These are phyloP conservation scores for Spodoptera picta DNA, from an alignment of 2,888 invertebrate species.

Conservation along the genomic window DNA sequence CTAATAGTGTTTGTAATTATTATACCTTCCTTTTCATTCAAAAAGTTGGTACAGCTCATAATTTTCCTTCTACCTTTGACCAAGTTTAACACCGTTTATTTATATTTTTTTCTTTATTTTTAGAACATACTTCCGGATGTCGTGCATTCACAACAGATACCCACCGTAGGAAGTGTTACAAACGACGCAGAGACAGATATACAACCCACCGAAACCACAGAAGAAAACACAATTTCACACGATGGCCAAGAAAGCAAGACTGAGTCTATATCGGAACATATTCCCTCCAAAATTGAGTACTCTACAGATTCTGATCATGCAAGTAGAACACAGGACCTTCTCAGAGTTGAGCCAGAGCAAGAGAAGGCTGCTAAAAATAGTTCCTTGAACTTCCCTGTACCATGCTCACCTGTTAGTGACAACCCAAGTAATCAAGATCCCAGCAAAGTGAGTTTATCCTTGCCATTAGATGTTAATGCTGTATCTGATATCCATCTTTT, in stretches of 20 bases:
- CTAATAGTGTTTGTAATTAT: constrained; percentile 2
- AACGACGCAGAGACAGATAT: constrained; percentile 65
- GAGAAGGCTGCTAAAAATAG: constrained; percentile 65
- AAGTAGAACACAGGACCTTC: constrained; percentile 59
- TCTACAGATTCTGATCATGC: constrained; percentile 73
- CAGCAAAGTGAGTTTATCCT: constrained; percentile 74
- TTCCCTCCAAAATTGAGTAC: constrained; percentile 78
- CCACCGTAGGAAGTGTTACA: constrained; percentile 70
- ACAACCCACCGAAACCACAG: constrained; percentile 62
- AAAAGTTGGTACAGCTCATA: constrained; percentile 32
- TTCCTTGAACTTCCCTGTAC: constrained; percentile 64
- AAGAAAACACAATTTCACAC: constrained; percentile 56
- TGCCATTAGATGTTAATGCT: constrained; percentile 74
- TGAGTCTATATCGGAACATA: constrained; percentile 83
- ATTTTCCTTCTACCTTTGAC: constrained; percentile 37
- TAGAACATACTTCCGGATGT: constrained; percentile 88
- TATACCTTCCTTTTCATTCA: constrained; percentile 38
- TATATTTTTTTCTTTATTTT: constrained; percentile 84
- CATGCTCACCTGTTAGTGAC: constrained; percentile 66
- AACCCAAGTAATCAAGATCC: constrained; percentile 69
- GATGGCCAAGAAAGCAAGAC: constrained; percentile 72
- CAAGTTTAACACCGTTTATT: constrained; percentile 62
- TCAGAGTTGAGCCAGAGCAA: constrained; percentile 63
- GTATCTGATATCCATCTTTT: constrained; percentile 74
- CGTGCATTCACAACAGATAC: constrained; percentile 86